A percentile compares a stretch with the other conserved stretches of the same genome.
These are phyloP conservation scores for Phoxinus phoxinus DNA, from an alignment of 2,113 vertebrate species.

Conservation along the genomic window DNA sequence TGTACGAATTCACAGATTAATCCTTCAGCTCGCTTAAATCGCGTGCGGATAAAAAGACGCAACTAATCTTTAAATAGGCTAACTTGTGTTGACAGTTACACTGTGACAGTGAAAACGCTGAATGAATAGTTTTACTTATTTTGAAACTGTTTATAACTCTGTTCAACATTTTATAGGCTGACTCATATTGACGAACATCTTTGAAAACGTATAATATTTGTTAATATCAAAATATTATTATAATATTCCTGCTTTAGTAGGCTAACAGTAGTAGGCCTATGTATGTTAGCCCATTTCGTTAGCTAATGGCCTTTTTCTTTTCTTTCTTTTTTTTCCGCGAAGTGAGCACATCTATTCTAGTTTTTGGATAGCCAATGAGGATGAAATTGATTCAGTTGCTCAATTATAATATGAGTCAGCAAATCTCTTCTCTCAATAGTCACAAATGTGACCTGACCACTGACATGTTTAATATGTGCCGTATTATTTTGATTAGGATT, in stretches of 20 bases:
- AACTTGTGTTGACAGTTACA: neutral
- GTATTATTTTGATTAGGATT: too few species aligned
- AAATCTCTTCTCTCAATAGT: too few species aligned
- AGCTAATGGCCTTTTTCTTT: too few species aligned
- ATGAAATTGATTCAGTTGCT: neutral
- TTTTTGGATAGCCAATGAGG: neutral
- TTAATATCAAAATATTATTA: too few species aligned
- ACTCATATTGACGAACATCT: neutral
- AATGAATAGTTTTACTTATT: neutral
- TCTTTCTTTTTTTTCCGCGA: too few species aligned
- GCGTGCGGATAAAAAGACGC: neutral
- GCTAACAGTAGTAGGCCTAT: too few species aligned
- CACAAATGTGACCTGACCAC: neutral
- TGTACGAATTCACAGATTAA: neutral
- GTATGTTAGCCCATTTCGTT: too few species aligned
- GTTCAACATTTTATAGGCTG: neutral
- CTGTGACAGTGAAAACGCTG: neutral
- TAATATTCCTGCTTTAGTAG: too few species aligned
- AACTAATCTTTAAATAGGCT: neutral
- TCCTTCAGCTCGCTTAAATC: neutral
- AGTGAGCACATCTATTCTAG: neutral
- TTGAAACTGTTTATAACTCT: neutral
- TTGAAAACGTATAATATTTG: neutral
- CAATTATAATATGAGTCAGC: neutral
- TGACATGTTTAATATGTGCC: neutral